These are phyloP conservation scores for Peucedramus taeniatus DNA, from an alignment of 2,113 vertebrate genomes.

Conservation along the genomic window DNA sequence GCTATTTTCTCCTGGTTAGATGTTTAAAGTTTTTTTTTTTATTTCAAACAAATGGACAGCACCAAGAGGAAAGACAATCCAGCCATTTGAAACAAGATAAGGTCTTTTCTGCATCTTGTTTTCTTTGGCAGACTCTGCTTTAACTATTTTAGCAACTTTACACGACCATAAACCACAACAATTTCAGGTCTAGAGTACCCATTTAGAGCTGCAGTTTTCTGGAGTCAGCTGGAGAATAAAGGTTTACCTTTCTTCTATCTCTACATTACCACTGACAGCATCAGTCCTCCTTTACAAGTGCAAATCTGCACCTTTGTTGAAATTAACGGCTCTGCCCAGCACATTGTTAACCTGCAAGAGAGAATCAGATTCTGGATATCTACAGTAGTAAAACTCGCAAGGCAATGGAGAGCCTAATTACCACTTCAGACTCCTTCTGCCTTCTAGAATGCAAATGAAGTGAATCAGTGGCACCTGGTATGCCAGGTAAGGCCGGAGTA, in stretches of 20 bases:
- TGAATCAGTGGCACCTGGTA: not conserved
- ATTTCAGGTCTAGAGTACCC: not conserved
- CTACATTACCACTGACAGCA: not conserved
- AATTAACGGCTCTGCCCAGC: not conserved
- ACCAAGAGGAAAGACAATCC: not conserved
- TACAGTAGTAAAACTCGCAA: constrained; percentile 20
- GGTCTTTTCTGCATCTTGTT: not conserved
- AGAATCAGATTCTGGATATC: not conserved
- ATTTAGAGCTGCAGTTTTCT: not conserved
- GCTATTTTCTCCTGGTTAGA: not conserved
- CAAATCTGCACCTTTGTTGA: constrained; percentile 2
- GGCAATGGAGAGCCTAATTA: not conserved
- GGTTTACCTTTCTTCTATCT: not conserved
- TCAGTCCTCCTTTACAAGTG: not conserved
- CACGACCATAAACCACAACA: not conserved
- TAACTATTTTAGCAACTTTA: constrained; percentile 12
- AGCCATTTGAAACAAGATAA: not conserved
- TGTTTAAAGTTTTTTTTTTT: not conserved
- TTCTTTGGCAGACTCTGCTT: not conserved
- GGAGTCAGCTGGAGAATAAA: not conserved
- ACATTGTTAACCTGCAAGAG: not conserved
- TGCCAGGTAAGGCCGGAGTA: not conserved
- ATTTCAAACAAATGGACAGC: not conserved
- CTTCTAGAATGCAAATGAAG: not conserved
- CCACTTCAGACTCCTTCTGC: constrained; percentile 7